These are phyloP conservation scores for Varroa destructor DNA, from an alignment of 1,140 invertebrate genomes.

Conservation along the genomic window DNA sequence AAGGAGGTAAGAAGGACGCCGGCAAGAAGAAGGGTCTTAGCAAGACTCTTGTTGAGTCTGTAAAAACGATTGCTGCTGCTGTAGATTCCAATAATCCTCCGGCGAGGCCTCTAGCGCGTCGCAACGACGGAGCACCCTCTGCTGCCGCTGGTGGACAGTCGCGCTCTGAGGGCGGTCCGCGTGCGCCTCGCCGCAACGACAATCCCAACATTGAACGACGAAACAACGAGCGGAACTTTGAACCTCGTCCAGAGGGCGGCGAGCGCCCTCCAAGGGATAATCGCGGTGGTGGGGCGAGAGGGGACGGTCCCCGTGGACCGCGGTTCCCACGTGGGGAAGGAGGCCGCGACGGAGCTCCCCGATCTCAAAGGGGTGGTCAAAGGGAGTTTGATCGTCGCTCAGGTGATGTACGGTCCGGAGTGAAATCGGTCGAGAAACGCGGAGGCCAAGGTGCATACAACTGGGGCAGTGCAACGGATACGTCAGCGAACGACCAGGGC, in stretches of 20 bases:
- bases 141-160: background rate
- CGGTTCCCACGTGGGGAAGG: background rate
- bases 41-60: background rate
- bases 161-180: no score
- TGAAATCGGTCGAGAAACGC: conserved; percentile 11
- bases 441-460: conserved; percentile 10
- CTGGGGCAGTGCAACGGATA: conserved; percentile 3
- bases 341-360: background rate
- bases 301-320: background rate
- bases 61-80: conserved; percentile 11
- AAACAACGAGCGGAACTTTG: conserved; percentile 16
- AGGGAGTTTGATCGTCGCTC: conserved; percentile 17
- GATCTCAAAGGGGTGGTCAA: background rate
- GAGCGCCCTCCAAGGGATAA: background rate
- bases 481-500: no score
- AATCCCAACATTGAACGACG: background rate
- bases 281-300: background rate
- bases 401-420: background rate
- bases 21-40: conserved; percentile 15
- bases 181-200: background rate
- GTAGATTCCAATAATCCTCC: background rate
- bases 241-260: conserved; percentile 14
- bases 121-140: background rate
- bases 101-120: no score
- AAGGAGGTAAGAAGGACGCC: conserved; percentile 17